Base-by-base conservation (phyloP, 2,113 vertebrate genomes). In the Nesoenas mayeri region DNA sequence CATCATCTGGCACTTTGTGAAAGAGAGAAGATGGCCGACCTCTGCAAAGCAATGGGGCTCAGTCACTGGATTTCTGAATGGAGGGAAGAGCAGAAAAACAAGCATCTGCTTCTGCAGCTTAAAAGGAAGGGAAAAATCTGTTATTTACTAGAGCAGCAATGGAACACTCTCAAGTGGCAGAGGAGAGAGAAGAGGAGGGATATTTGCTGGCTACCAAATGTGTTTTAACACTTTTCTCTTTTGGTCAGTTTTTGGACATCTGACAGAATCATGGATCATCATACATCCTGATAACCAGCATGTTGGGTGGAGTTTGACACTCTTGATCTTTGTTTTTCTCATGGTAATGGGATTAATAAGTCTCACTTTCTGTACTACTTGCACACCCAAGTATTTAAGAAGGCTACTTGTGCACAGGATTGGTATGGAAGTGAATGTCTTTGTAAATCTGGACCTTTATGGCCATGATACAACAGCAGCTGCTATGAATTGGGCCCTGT, bases 391-490 rank as follows among this genome's bases (percentile, higher is more conserved):
- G 20, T 80, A 26, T 70, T 83, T 91, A 42, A 1, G 2, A 82
- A 79, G 11, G 29, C 34, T 42, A 1, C 6, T 42, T 72, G 16
- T 72, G 22, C 16, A 9, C 10, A 64, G 18, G 9, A 64, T 17
- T 69, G 38, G 62, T 54, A 10, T 61, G 73, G 36, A 87, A 82
- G 12, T 32, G 44, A 44, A 44, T 44, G 2, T 71, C 32, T 89
- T 32, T 85, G n/a, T 88, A 57, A 81, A 92, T 93, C n/a, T 86
- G 75, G 58, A 54, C 56, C 73, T 92, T 32, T 87, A 99, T 99
- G 99, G 99, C 57, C 99, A 99, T 31, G 99, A 99, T 85, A 99
- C 99, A 4, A 99, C 99, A 40, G 98, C 99, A 19, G 98, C 99
- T 58, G 97, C 98, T 5, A 97, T 99, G 94, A 99, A 98, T 96